These are phyloP conservation scores for Pogonocichla stellata DNA, from an alignment of 2,113 vertebrate genomes.

Conservation along the genomic window DNA sequence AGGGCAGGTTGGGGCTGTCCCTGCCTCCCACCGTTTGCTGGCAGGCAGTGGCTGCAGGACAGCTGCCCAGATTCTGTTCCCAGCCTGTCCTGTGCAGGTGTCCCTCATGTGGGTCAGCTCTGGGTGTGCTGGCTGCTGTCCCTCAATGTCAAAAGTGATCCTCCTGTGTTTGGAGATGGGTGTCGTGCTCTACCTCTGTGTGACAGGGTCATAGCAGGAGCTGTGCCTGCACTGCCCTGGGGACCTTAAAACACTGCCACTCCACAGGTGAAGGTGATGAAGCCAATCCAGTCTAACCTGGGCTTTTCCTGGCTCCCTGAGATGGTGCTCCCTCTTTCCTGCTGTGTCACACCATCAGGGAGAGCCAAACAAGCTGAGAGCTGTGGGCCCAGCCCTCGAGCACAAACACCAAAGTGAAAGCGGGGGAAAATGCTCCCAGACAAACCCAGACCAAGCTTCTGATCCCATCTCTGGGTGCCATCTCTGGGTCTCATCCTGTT, in stretches of 20 bases:
- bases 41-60: background rate
- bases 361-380: background rate
- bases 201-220: background rate
- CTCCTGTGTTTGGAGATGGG: background rate
- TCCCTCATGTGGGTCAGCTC: background rate
- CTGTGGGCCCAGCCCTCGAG: background rate
- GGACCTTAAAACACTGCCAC: background rate
- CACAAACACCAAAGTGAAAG: background rate
- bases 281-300: background rate
- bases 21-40: rapidly evolving
- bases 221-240: rapidly evolving
- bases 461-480: background rate
- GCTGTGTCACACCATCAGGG: too few relatives aligned
- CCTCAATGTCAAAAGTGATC: rapidly evolving
- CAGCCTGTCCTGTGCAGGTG: background rate
- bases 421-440: rapidly evolving
- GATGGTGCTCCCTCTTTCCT: background rate
- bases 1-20: background rate
- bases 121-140: background rate
- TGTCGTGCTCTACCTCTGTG: rapidly evolving
- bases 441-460: background rate
- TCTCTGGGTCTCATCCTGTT: background rate
- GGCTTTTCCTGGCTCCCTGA: background rate
- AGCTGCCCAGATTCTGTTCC: background rate
- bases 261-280: background rate